phyloP scores from a whole-genome alignment of 2,888 invertebrate species.

The Eumacrocentrus americanus region DNA sequence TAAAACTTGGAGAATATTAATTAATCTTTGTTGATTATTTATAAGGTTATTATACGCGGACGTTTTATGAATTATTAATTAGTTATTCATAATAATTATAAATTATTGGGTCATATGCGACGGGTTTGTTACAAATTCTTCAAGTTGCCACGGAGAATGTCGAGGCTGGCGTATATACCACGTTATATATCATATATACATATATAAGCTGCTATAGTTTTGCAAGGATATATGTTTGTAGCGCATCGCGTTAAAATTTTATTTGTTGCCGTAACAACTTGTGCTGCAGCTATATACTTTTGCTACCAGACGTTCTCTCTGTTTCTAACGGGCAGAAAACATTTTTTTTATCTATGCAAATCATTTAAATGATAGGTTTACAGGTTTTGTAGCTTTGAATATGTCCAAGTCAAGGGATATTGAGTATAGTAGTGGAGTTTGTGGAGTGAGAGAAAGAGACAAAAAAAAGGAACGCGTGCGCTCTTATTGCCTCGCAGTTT shows the following conservation, averaged over 20 bases:
- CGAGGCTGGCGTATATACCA: no score
- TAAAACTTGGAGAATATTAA: not conserved
- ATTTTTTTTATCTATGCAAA: conserved; percentile 1
- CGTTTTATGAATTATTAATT: no score
- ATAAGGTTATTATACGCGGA: not conserved
- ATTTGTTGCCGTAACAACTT: not conserved
- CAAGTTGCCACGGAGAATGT: no score
- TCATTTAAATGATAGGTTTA: conserved; percentile 8
- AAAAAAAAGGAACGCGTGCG: not conserved
- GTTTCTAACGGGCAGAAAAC: not conserved
- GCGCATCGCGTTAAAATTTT: not conserved
- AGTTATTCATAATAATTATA: no score
- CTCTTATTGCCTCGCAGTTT: conserved; percentile 22
- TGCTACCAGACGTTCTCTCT: not conserved
- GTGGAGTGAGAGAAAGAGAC: not conserved
- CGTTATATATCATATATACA: no score
- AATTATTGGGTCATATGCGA: no score
- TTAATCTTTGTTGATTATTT: not conserved
- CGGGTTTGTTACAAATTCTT: no score
- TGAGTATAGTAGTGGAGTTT: not conserved
- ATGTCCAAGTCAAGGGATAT: not conserved
- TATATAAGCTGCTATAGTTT: no score
- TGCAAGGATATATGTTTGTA: not conserved
- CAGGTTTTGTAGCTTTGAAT: not conserved
- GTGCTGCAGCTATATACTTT: not conserved